Conservation (phyloP, 2,113 vertebrate genomes). For the Sinocyclocheilus rhinocerous region DNA sequence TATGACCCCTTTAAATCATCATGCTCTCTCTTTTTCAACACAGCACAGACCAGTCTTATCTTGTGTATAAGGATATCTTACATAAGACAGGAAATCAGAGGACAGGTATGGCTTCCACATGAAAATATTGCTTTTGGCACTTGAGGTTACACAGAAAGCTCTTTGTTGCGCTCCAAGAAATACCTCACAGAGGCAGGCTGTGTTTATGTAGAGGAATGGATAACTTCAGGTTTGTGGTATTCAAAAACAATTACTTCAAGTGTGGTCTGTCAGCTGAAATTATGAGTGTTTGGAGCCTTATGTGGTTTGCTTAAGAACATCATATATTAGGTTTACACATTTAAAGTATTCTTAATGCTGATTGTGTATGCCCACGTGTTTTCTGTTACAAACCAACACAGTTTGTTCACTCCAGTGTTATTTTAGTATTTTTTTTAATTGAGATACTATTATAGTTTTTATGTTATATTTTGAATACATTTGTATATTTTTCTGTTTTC, state of each 20-base stretch:
- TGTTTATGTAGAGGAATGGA: conserved; percentile 56
- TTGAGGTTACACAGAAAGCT: conserved; percentile 59
- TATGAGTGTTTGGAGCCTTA: conserved; percentile 32
- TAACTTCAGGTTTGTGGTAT: conserved; percentile 60
- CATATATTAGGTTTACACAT: conserved; percentile 7
- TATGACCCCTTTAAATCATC: not conserved
- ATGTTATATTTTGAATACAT: not conserved
- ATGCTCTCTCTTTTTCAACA: conserved; percentile 19
- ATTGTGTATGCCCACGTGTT: not conserved
- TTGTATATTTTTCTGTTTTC: no score
- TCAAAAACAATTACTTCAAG: conserved; percentile 49
- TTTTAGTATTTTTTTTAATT: no score
- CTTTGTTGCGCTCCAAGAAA: conserved; percentile 67
- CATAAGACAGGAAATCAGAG: conserved; percentile 62
- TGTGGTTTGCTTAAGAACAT: conserved; percentile 23
- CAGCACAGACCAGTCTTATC: conserved; percentile 58
- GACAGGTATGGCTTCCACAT: conserved; percentile 70
- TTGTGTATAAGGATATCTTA: conserved; percentile 59
- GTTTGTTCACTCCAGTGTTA: no score
- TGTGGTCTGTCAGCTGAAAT: conserved; percentile 44
- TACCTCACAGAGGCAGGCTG: conserved; percentile 53
- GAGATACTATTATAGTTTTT: no score
- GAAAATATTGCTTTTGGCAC: conserved; percentile 69
- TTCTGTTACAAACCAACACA: not conserved
- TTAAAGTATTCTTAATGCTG: not conserved